Evolutionary conservation across 2,113 vertebrate genomes (phyloP), one percentile per base, ranked within the genome.

Genomic region (Prunella fulvescens): DNA sequence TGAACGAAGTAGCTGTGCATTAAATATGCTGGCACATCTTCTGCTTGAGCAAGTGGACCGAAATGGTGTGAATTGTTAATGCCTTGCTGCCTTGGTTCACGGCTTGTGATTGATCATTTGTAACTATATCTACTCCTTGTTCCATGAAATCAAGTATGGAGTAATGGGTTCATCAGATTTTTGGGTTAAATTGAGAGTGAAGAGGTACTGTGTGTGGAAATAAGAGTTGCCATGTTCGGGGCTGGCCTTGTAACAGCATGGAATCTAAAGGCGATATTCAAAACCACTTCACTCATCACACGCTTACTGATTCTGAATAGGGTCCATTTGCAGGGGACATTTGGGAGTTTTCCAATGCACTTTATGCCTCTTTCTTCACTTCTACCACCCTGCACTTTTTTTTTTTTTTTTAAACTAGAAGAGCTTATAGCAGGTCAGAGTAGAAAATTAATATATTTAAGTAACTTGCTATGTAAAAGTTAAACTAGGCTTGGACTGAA

Each of bases 141-240:
- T 98, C 98, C 98, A 99, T 99, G 98, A 99, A 99, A 99, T 99
- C 98, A 98, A 98, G 98, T 98, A 98, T 98, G 98, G 98, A 98
- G 97, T 98, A 98, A 98, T 98, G 98, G 98, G 98, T 98, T 99
- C 98, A 98, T 99, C 98, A 98, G 98, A 98, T 99, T 98, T 98
- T 98, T 98, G 98, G 98, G 98, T 99, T 99, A 99, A 99, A 99
- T 99, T 99, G 98, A 99, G 98, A 99, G 98, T 99, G 98, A 99
- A 99, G 98, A 98, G 98, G 98, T 98, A 98, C 98, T 98, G 98
- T 98, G 98, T 98, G 98, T 98, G 97, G 97, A 98, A 98, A 98
- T 98, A 98, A 98, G 98, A 98, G 98, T 98, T 98, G 98, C 98
- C 98, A 98, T 98, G 98, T 98, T 98, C 97, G 67, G 98, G 98